phyloP scores from a whole-genome alignment of 35 echinoderm and acorn worm genomes.

The Lytechinus variegatus region DNA sequence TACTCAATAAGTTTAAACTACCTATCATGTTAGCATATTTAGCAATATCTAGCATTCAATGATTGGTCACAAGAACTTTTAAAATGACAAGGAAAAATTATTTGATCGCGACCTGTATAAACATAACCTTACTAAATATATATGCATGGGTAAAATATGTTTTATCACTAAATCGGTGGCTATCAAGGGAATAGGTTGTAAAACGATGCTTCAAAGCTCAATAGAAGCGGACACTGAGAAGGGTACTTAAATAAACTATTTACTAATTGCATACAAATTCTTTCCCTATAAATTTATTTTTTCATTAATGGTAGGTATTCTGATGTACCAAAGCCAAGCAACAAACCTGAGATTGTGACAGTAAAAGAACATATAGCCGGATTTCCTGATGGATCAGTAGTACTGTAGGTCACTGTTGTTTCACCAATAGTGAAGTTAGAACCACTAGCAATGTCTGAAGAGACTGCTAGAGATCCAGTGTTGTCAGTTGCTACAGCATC shows the following conservation, averaged over 20 bases:
- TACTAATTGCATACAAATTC: not conserved
- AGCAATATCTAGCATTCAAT: no score
- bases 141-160: not conserved
- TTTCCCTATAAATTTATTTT: not conserved
- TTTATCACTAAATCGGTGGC: not conserved
- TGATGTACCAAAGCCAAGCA: not conserved
- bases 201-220: not conserved
- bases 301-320: not conserved
- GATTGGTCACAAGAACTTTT: not conserved
- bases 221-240: not conserved
- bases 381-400: conserved; percentile 65
- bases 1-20: not conserved
- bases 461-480: conserved; percentile 9
- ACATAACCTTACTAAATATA: not conserved
- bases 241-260: not conserved
- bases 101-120: not conserved
- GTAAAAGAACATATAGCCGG: conserved; percentile 24
- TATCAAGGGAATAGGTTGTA: not conserved
- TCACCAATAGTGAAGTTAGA: conserved; percentile 52
- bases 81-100: not conserved
- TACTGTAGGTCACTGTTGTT: conserved; percentile 63
- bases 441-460: conserved; percentile 50
- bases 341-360: conserved; percentile 58
- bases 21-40: not conserved
- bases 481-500: conserved; percentile 59